Conservation (phyloP, 2,888 invertebrate genomes). For the Scelioninae gen. 1 region DNA sequence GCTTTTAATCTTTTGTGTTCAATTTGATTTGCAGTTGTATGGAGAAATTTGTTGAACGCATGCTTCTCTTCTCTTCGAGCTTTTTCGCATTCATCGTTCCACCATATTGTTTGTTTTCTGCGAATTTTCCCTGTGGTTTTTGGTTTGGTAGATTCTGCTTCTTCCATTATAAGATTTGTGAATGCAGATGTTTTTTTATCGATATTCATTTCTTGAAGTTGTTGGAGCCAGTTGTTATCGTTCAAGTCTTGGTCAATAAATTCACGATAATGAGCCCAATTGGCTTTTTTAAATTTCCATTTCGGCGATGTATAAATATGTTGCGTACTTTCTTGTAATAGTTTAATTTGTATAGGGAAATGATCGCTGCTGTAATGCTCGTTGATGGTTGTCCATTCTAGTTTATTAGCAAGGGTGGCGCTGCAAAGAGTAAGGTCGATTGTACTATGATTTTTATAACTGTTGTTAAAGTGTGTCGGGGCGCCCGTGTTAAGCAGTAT, state of each 20-base stretch:
- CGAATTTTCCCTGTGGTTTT: constrained; percentile 19
- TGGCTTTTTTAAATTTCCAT: background rate
- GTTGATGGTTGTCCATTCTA: constrained; percentile 5
- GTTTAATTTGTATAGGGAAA: background rate
- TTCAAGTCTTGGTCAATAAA: background rate
- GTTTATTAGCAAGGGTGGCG: constrained; percentile 16
- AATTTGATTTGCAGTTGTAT: constrained; percentile 43
- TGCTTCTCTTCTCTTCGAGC: constrained; percentile 48
- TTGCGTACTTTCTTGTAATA: background rate
- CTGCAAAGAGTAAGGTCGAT: no score
- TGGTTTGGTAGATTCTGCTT: constrained; percentile 13
- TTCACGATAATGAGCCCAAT: background rate
- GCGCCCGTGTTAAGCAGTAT: no score
- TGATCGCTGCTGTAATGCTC: background rate
- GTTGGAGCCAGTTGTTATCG: background rate
- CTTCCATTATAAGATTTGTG: background rate
- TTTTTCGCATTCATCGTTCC: constrained; percentile 63
- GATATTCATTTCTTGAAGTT: background rate
- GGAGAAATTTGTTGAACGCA: constrained; percentile 57
- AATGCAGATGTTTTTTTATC: background rate
- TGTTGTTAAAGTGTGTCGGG: no score
- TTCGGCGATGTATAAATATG: background rate
- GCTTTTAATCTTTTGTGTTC: constrained; percentile 55
- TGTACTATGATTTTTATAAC: no score
- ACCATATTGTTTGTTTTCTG: constrained; percentile 58